Conservation (phyloP, 2,888 invertebrate genomes). For the Lysandra bellargus region DNA sequence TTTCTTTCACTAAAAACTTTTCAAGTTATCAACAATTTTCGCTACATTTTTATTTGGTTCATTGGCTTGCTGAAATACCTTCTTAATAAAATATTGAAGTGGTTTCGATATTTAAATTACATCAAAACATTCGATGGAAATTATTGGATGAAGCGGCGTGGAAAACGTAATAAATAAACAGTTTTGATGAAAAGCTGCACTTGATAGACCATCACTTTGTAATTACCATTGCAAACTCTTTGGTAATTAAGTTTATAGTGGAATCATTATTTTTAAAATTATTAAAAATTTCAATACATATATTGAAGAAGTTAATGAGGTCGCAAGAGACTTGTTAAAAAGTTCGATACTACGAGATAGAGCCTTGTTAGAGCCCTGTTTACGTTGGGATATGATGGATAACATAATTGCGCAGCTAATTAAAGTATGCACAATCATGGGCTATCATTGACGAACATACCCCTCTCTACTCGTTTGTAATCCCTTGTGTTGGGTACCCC, state of each 20-base stretch:
- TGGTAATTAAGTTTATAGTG: not conserved
- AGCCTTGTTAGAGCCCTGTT: not conserved
- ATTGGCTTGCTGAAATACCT: not conserved
- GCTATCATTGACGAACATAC: too few species aligned
- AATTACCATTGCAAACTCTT: not conserved
- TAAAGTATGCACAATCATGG: too few species aligned
- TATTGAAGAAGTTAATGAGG: not conserved
- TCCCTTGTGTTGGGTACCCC: too few species aligned
- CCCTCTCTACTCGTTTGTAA: too few species aligned
- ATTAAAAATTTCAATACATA: not conserved
- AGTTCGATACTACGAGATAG: not conserved
- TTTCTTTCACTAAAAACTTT: too few species aligned
- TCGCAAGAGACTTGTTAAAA: not conserved
- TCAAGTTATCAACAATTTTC: not conserved
- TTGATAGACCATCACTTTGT: slow-evolving; percentile 26
- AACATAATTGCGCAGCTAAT: too few species aligned
- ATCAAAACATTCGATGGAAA: not conserved
- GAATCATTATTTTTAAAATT: not conserved
- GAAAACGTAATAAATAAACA: slow-evolving; percentile 34
- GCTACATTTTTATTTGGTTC: not conserved
- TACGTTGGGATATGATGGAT: too few species aligned
- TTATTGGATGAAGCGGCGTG: slow-evolving; percentile 17
- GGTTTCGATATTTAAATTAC: slow-evolving; percentile 5
- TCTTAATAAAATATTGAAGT: not conserved
- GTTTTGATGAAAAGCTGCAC: slow-evolving; percentile 40